Evolutionary conservation across 1,140 invertebrate genomes (phyloP).

Genomic region (Bombus pascuorum): DNA sequence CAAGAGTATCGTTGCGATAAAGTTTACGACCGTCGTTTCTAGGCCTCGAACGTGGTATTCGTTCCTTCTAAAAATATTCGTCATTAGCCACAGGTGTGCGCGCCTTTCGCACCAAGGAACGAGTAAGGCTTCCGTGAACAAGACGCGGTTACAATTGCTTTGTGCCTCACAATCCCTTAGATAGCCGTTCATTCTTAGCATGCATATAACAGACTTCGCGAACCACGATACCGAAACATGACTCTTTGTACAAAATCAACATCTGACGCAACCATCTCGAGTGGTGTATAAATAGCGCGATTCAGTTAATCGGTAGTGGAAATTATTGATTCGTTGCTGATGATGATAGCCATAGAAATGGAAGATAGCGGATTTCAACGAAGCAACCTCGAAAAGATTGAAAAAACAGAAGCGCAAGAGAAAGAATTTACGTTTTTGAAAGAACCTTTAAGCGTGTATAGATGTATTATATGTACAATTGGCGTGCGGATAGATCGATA

Average conservation of each 20-base stretch:
- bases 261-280: background rate
- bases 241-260: background rate
- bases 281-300: background rate
- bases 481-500: too few relatives aligned
- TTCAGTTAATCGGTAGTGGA: background rate
- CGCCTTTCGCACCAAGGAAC: background rate
- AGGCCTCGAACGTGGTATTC: background rate
- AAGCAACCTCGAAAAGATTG: background rate
- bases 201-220: background rate
- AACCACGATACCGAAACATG: background rate
- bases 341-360: background rate
- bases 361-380: background rate
- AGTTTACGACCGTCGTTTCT: background rate
- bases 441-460: too few relatives aligned
- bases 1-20: background rate
- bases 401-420: background rate
- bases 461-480: too few relatives aligned
- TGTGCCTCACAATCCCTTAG: background rate
- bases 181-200: background rate
- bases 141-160: background rate
- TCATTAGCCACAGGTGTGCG: constrained; percentile 11
- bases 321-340: constrained; percentile 12
- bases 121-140: constrained; percentile 1
- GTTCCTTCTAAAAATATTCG: constrained; percentile 19
- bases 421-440: background rate